Base-by-base conservation (phyloP, 2,113 vertebrate genomes). In the Meriones unguiculatus region DNA sequence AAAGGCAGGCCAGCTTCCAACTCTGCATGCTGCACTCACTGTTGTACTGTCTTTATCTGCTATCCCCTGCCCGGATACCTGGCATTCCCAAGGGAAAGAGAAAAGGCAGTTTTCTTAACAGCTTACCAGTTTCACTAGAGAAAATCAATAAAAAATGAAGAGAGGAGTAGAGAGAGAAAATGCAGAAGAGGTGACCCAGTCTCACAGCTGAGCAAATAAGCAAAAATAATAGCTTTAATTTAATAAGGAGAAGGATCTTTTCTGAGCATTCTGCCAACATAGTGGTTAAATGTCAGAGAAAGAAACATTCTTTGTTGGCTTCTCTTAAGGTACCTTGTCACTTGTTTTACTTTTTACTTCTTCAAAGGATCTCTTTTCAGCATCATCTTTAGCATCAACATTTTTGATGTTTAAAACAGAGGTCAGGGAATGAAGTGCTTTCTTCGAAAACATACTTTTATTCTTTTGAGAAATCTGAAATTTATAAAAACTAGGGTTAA, bases 301-400 rank as follows among this genome's bases (percentile, higher is more conserved):
- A 72, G 6, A 92, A 64, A 91, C 13, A 87, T 25, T 14, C 2
- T n/a, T 95, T 46, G 24, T 73, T 94, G 89, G 8, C 9, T 84
- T 97, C 94, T 77, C 46, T 89, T 88, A 76, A 64, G 78, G 17
- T 2, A 91, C 30, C 7, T 92, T 95, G 8, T 87, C 57, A 82
- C n/a, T 67, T 84, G 41, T 17, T 54, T 35, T 57, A 96, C 92
- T 90, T 95, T 95, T 76, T 46, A 77, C 85, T 96, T 97, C 87
- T 90, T 24, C 15, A 7, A 77, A 77, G 73, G 25, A 46, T 41
- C 57, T 97, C 69, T 87, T 88, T 2, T 78, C 5, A 2, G 41
- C 62, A 28, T 97, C 46, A 86, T 95, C 15, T 13, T 84, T 32
- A 86, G 9, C 0, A 2, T 94, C 57, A 93, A 70, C 3, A 87